Evolutionary conservation across 1,140 invertebrate genomes (phyloP).

Genomic region (Potamilus streckersoni): DNA sequence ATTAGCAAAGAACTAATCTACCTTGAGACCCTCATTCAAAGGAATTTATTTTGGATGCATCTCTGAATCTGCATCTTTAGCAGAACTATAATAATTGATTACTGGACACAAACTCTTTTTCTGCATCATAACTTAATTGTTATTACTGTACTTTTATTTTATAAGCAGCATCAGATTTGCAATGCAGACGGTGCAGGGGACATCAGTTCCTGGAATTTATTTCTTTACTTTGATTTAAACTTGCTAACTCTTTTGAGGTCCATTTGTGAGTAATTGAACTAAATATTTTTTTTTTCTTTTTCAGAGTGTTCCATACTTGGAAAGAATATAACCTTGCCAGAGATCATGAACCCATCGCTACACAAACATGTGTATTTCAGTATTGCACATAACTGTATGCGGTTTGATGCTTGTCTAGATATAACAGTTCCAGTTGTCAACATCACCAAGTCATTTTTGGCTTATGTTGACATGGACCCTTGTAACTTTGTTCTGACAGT

Average conservation of each 20-base stretch:
- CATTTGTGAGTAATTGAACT: background rate
- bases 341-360: background rate
- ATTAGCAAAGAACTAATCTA: too few species aligned
- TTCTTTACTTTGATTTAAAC: too few species aligned
- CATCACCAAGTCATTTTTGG: constrained; percentile 21
- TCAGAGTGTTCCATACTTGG: constrained; percentile 7
- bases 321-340: background rate
- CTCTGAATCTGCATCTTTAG: too few species aligned
- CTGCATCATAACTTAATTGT: too few species aligned
- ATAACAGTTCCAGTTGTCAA: background rate
- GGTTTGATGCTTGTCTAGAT: constrained; percentile 5
- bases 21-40: too few species aligned
- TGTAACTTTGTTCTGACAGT: constrained; percentile 24
- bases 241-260: background rate
- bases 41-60: too few species aligned
- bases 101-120: too few species aligned
- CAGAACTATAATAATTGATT: too few species aligned
- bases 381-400: constrained; percentile 14
- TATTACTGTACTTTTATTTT: too few species aligned
- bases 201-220: too few species aligned
- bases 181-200: too few species aligned
- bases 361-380: constrained; percentile 2
- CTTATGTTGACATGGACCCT: constrained; percentile 27
- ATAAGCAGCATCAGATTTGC: too few species aligned
- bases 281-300: background rate